Conservation (phyloP, 2,113 vertebrate genomes). For the human (Homo sapiens) region DNA sequence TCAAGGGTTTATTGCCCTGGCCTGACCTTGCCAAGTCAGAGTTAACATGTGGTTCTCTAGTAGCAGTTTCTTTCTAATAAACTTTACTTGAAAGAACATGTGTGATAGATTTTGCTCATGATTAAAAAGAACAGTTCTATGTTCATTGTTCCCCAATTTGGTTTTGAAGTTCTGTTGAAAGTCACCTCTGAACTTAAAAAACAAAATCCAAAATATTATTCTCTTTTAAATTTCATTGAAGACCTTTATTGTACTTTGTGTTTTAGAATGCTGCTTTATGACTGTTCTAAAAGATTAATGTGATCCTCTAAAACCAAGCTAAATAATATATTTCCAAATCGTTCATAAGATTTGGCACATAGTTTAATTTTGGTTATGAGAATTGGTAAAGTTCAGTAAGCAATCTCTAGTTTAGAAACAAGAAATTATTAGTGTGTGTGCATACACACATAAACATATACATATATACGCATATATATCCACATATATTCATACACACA, state of each 20-base stretch:
- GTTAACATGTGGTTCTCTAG: conserved; percentile 89
- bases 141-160: conserved; percentile 84
- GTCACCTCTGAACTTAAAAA: conserved; percentile 83
- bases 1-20: conserved; percentile 91
- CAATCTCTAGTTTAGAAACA: background rate
- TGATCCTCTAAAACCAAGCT: background rate
- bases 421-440: background rate
- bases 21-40: conserved; percentile 90
- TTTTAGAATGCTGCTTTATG: conserved; percentile 67
- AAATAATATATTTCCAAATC: background rate
- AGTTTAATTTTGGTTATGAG: background rate
- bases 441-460: too few relatives aligned
- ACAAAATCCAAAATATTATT: conserved; percentile 75
- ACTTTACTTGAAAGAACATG: conserved; percentile 90
- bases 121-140: conserved; percentile 89
- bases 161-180: conserved; percentile 89
- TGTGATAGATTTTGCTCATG: conserved; percentile 90
- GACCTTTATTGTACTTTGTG: conserved; percentile 73
- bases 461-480: too few relatives aligned
- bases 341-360: background rate
- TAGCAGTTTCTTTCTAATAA: conserved; percentile 92
- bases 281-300: background rate
- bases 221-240: conserved; percentile 80
- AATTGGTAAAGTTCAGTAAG: background rate
- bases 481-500: too few relatives aligned